Evolutionary conservation across 2,113 vertebrate species (phyloP).

Genomic region (Anarhynchus alexandrinus): DNA sequence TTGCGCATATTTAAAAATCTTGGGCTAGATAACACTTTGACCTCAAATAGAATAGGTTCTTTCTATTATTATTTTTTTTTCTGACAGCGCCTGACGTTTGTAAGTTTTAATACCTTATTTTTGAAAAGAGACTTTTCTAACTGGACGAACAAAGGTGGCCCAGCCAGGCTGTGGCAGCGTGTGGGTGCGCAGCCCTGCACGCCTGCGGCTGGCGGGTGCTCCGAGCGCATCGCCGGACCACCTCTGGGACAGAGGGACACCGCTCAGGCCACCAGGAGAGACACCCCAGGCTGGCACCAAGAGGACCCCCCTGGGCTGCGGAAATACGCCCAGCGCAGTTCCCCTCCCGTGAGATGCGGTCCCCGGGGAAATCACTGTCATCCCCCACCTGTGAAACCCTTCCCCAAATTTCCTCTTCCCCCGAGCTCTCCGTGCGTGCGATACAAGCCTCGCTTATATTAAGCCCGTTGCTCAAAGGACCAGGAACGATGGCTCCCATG

Average conservation of each 20-base stretch:
- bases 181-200: accelerated
- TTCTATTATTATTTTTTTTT: not conserved
- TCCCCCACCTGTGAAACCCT: not conserved
- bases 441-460: not conserved
- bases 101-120: not conserved
- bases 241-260: not conserved
- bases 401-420: not conserved
- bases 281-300: not conserved
- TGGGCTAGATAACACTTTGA: constrained; percentile 34
- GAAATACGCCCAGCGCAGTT: not conserved
- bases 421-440: not conserved
- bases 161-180: not conserved
- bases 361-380: not conserved
- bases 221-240: not conserved
- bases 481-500: not conserved
- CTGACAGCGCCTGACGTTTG: not conserved
- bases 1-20: constrained; percentile 45
- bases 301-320: not conserved
- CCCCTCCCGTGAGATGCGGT: not conserved
- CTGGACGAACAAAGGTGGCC: not conserved
- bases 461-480: not conserved
- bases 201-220: not conserved
- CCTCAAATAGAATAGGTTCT: not conserved
- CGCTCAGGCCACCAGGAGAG: not conserved
- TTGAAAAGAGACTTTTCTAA: not conserved